phyloP scores from a whole-genome alignment of 2,888 invertebrate species.

The Melinaea menophilus region DNA sequence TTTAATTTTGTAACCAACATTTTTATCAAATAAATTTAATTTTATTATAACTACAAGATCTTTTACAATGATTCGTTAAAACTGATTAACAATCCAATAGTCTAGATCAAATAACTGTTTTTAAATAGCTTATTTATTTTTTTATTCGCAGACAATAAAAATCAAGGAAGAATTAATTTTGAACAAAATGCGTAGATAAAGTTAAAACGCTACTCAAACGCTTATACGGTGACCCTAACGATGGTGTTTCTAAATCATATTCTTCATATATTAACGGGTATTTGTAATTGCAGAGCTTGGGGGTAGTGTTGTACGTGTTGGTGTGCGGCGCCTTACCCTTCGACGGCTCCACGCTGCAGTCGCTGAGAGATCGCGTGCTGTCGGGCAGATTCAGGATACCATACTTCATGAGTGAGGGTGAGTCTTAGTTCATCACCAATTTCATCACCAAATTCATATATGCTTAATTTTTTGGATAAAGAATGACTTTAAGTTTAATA shows the following conservation, averaged over 20 bases:
- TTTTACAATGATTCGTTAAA: too few relatives aligned
- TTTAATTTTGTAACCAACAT: background rate
- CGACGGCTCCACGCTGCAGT: constrained; percentile 95
- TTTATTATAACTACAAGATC: too few relatives aligned
- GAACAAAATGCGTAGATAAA: too few relatives aligned
- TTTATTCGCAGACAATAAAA: too few relatives aligned
- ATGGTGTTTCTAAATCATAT: too few relatives aligned
- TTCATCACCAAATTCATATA: background rate
- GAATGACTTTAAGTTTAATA: background rate
- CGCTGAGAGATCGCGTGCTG: constrained; percentile 92
- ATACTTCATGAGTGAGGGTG: constrained; percentile 98
- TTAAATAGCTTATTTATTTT: too few relatives aligned
- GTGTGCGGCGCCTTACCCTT: constrained; percentile 98
- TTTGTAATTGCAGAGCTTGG: constrained; percentile 87
- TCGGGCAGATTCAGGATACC: constrained; percentile 97
- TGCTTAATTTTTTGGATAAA: background rate
- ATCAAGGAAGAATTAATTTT: too few relatives aligned
- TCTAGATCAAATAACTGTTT: too few relatives aligned
- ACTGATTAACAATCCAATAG: too few relatives aligned
- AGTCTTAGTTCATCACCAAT: constrained; percentile 41
- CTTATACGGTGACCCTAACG: too few relatives aligned
- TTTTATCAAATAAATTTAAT: too few relatives aligned
- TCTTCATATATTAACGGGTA: background rate
- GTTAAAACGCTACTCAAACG: too few relatives aligned
- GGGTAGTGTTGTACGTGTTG: constrained; percentile 96